Evolutionary conservation across 2,113 vertebrate species (phyloP), one percentile per base, ranked within the genome.

Genomic region (Abramis brama): DNA sequence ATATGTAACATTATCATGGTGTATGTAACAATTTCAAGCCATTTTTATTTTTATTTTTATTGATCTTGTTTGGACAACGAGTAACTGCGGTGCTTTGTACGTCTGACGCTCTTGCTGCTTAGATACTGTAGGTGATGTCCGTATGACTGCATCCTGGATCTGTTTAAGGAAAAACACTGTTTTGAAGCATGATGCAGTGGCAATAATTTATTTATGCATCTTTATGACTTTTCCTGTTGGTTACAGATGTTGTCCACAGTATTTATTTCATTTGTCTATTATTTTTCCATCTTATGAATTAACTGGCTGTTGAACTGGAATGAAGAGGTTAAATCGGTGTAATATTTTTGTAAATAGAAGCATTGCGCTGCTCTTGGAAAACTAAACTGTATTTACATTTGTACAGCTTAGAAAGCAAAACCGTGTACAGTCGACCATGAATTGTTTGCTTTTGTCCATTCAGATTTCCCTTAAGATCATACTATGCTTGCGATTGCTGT

Each of bases 241-340:
- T 85, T 83, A 73, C 45, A 78, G 30, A 27, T 78, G 50, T 79
- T 33, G 62, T 83, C 80, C 64, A 52, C 12, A 50, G 25, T 89
- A 89, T 89, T 89, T 87, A 87, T 89, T 85, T 85, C 52, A 52
- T 78, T 84, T 52, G 66, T 86, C 68, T 86, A 30, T 60, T 74
- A 9, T 10, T 55, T 23, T 71, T 71, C 19, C 23, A 36, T 39
- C 50, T 57, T 36, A 21, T 59, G 45, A 66, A 66, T 47, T 55
- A 78, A 50, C 47, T 30, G 59, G 73, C 45, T 36, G 7, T 50
- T 47, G 52, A 19, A 45, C 30, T 73, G 78, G 77, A 45, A 25
- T 76, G 71, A 57, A 86, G 78, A 62, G 74, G 73, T 82, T 87
- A 66, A 79, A 85, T 82, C 62, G n/a, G 43, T 81, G 80, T 64